Conservation (phyloP, 2,113 vertebrate genomes). For the Cheirogaleus medius region DNA sequence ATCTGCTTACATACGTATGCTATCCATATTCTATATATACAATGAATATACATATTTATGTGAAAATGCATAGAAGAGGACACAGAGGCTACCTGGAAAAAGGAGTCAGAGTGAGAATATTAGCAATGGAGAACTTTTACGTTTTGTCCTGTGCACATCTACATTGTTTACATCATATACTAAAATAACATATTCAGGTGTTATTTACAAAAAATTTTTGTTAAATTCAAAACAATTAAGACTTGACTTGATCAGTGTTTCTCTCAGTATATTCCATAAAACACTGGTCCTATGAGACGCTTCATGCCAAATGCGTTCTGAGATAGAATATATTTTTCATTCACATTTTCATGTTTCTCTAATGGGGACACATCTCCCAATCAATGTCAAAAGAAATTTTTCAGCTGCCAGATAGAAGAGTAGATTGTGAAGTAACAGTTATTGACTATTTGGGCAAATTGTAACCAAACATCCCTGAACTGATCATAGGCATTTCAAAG, state of each 20-base stretch:
- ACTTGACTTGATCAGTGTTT: neutral
- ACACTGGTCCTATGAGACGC: neutral
- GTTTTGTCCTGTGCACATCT: neutral
- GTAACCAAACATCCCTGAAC: neutral
- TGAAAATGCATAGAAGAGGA: neutral
- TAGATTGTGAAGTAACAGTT: neutral
- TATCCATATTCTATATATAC: neutral
- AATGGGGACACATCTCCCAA: neutral
- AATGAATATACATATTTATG: neutral
- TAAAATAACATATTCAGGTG: neutral
- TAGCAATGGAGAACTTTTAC: neutral
- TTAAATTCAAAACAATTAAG: neutral
- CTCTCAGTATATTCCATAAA: neutral
- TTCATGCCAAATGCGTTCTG: neutral
- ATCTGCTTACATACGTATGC: neutral
- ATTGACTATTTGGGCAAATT: neutral
- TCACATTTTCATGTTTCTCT: neutral
- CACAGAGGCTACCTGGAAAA: neutral
- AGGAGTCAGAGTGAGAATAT: neutral
- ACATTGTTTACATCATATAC: neutral
- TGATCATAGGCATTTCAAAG: conserved; percentile 21
- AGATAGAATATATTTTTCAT: neutral
- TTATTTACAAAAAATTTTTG: neutral
- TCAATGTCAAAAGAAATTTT: conserved; percentile 6
- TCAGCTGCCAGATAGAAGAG: neutral